A percentile compares a stretch with the other conserved stretches of the same genome.
phyloP scores from a whole-genome alignment of 2,113 vertebrate species.

The Sceloporus tristichus region DNA sequence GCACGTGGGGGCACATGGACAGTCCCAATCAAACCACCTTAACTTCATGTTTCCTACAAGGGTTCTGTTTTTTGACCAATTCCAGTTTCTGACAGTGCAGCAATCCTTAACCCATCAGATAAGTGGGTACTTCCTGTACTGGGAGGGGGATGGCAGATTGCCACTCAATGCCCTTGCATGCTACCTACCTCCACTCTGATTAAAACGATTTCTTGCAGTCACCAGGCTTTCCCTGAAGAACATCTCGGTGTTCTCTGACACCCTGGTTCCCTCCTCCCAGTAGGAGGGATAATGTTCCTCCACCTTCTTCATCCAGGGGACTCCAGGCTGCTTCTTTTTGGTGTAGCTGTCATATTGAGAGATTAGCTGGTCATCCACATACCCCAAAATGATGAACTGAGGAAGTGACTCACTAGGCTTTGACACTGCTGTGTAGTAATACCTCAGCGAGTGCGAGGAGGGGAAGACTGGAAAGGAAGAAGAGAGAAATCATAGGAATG shows the following conservation, averaged over 20 bases:
- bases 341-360: slow-evolving; percentile 21
- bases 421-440: background rate
- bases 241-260: rapidly evolving
- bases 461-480: background rate
- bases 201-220: background rate
- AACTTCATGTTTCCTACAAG: no score
- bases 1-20: no score
- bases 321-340: background rate
- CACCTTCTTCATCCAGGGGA: slow-evolving; percentile 36
- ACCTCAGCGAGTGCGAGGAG: background rate
- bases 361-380: slow-evolving; percentile 31
- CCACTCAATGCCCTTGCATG: background rate
- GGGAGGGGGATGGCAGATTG: background rate
- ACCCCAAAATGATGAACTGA: background rate
- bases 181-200: slow-evolving; percentile 5
- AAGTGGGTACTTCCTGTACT: no score
- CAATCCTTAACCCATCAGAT: no score
- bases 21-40: no score
- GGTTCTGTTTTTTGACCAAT: no score
- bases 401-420: background rate
- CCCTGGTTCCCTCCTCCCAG: rapidly evolving
- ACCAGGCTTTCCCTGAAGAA: background rate
- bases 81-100: no score
- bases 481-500: no score
- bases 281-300: rapidly evolving